These are phyloP conservation scores for Apis cerana DNA, from an alignment of 1,140 invertebrate genomes.

Conservation along the genomic window DNA sequence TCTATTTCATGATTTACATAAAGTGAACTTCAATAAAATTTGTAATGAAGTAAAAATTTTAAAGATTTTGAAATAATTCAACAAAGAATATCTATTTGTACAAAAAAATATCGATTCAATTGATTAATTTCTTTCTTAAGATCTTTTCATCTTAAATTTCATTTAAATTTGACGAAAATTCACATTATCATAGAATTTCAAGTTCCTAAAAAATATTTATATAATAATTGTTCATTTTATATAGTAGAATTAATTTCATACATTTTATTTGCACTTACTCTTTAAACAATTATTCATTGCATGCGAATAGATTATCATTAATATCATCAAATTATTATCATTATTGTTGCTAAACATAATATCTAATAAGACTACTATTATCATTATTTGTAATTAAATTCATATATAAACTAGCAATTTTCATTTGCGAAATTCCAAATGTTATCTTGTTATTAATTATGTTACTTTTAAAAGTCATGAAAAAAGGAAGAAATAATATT, in stretches of 20 bases:
- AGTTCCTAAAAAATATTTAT: slow-evolving; percentile 62
- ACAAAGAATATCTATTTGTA: slow-evolving; percentile 6
- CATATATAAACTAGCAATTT: not conserved
- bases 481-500: not conserved
- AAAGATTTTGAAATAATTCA: not conserved
- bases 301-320: slow-evolving; percentile 14
- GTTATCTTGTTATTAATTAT: not conserved
- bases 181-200: slow-evolving; percentile 56
- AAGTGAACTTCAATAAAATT: slow-evolving; percentile 26
- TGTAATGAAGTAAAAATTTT: not conserved
- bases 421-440: not conserved
- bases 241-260: slow-evolving; percentile 35
- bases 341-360: slow-evolving; percentile 2
- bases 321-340: slow-evolving; percentile 5
- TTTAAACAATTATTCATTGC: slow-evolving; percentile 13
- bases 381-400: not conserved
- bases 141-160: slow-evolving; percentile 29
- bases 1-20: not conserved
- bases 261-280: slow-evolving; percentile 11
- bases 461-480: not conserved
- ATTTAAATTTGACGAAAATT: slow-evolving; percentile 1
- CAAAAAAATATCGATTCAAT: slow-evolving; percentile 32
- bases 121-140: not conserved
- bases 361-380: slow-evolving; percentile 3
- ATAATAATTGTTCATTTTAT: slow-evolving; percentile 55